Conservation (phyloP, 2,797 vertebrate genomes). For the Pangasius larnaudii region DNA sequence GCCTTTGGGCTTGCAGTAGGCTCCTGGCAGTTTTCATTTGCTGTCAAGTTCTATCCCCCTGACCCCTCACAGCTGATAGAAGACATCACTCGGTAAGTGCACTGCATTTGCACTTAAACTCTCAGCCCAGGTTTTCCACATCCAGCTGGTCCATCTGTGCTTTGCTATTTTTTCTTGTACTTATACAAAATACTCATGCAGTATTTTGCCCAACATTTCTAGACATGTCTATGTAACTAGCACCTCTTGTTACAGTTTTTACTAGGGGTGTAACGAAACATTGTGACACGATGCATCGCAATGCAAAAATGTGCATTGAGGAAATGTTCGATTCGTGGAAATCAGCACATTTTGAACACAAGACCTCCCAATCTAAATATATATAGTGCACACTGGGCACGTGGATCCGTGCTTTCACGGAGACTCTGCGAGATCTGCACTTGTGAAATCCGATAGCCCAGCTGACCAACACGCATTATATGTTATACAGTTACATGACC, state of each 20-base stretch:
- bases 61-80: slow-evolving; percentile 95
- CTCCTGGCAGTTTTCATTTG: slow-evolving; percentile 91
- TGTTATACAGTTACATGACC: neutral
- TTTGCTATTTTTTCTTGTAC: neutral
- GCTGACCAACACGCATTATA: neutral
- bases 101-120: neutral
- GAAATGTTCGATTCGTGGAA: neutral
- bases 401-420: neutral
- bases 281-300: neutral
- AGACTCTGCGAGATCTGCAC: neutral
- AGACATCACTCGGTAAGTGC: slow-evolving; percentile 93
- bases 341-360: neutral
- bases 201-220: neutral
- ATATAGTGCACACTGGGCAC: neutral
- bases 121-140: neutral
- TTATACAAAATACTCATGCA: neutral
- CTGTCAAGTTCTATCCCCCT: slow-evolving; percentile 97
- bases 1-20: slow-evolving; percentile 77
- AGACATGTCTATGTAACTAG: neutral
- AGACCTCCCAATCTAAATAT: neutral
- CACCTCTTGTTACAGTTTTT: neutral
- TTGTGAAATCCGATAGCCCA: neutral
- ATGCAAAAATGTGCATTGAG: neutral
- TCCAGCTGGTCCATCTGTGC: neutral
- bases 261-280: neutral